Base-by-base conservation (phyloP, 2,113 vertebrate genomes). In the Philantomba maxwellii region DNA sequence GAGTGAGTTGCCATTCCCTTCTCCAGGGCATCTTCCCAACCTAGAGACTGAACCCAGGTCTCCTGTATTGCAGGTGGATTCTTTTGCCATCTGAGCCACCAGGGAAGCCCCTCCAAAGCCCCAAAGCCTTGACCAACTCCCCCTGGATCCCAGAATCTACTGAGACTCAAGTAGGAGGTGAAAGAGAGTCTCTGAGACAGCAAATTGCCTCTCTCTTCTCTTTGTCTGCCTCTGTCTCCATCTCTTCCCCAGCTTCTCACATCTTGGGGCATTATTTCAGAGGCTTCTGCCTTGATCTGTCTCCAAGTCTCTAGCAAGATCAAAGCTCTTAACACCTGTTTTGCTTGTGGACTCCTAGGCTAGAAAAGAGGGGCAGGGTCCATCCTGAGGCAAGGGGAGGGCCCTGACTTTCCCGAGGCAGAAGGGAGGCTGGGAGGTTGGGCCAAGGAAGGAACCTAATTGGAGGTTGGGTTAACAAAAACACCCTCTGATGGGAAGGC, bases 241-340 rank as follows among this genome's bases (percentile, higher is more conserved):
- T 92, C 60, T 96, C 95, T 95, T 92, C 85, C 95, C 86, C 62
- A 86, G 81, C 81, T 96, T 95, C 96, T 97, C 87, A 94, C 82
- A 86, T 95, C 96, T 95, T n/a, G 57, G 78, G 92, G 93, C 96
- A 70, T 60, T 91, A 95, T 94, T 98, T 94, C 87, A 96, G 97
- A 97, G 93, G 90, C 92, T 81, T 98, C 81, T 83, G 64, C 96
- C 98, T 98, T 98, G 97, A 97, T 97, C 96, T 97, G 92, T 88
- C 93, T 98, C 97, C 97, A 98, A 96, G 96, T 97, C 95, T 96
- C 88, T 53, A 96, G 83, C n/a, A 96, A 97, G 96, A 98, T 98
- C 97, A 98, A 98, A 98, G 98, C 91, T 97, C 93, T 86, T 96
- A 97, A 97, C 96, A 97, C 90, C 95, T 98, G 96, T 91, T 98